Evolutionary conservation across 1,140 invertebrate genomes (phyloP).

Genomic region (Ganaspis sp.): DNA sequence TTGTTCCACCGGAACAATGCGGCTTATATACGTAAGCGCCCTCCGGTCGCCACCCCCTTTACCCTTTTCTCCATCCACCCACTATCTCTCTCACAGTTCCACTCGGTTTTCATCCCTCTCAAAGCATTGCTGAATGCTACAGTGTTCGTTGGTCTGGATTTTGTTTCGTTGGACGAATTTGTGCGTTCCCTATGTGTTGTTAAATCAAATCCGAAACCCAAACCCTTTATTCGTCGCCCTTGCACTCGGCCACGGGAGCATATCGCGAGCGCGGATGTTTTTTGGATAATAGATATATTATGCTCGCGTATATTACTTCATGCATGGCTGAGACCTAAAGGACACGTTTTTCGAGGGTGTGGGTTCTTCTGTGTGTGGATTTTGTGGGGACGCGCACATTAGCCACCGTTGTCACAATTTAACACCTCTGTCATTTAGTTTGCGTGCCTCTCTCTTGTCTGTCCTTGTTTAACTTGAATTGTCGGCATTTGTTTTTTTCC

Average conservation of each 20-base stretch:
- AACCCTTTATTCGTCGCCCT: not conserved
- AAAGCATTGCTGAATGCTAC: conserved; percentile 15
- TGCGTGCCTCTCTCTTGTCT: not conserved
- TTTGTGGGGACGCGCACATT: conserved; percentile 25
- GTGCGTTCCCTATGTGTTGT: conserved; percentile 22
- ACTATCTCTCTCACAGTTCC: conserved; percentile 7
- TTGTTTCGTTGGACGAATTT: conserved; percentile 24
- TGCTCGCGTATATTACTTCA: conserved; percentile 26
- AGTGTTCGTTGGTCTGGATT: conserved; percentile 8
- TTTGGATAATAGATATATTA: conserved; percentile 30
- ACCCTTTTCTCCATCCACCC: conserved; percentile 27
- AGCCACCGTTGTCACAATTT: conserved; percentile 28
- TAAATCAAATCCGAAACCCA: conserved; percentile 9
- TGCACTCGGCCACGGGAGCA: not conserved
- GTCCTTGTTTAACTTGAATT: conserved; percentile 2
- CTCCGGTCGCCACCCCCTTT: conserved; percentile 22
- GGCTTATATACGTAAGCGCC: conserved; percentile 52
- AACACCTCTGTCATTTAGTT: conserved; percentile 28
- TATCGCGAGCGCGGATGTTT: conserved; percentile 26
- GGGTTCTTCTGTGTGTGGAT: not conserved
- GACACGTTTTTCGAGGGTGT: conserved; percentile 21
- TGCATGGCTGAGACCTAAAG: conserved; percentile 28
- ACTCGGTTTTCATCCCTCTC: conserved; percentile 4
- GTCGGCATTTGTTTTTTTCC: not conserved
- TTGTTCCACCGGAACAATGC: conserved; percentile 55